Evolutionary conservation across 2,113 vertebrate genomes (phyloP).

Genomic region (Amia ocellicauda): DNA sequence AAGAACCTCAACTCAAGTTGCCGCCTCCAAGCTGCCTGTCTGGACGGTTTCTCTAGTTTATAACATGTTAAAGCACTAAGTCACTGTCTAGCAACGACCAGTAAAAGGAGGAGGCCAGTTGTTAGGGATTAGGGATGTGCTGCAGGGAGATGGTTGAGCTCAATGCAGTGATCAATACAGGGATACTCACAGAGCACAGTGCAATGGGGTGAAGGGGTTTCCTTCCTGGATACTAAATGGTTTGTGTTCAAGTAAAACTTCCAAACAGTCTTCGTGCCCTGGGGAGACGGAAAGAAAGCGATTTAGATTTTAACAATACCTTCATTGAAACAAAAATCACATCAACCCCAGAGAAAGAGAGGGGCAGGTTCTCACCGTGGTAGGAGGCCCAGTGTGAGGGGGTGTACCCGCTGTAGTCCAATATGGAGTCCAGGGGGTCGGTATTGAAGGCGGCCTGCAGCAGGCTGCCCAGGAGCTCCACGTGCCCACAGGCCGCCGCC

Average conservation of each 20-base stretch:
- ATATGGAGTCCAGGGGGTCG: constrained; percentile 83
- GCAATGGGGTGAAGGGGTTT: constrained; percentile 89
- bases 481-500: constrained; percentile 83
- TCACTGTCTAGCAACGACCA: too few relatives aligned
- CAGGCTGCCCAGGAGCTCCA: constrained; percentile 70
- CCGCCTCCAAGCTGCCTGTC: too few relatives aligned
- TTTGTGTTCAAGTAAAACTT: constrained; percentile 95
- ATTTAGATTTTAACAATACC: too few relatives aligned
- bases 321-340: too few relatives aligned
- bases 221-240: constrained; percentile 84
- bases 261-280: constrained; percentile 94
- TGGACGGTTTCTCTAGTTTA: too few relatives aligned
- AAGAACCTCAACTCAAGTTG: not conserved
- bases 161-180: too few relatives aligned
- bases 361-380: constrained; percentile 69
- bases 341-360: not conserved
- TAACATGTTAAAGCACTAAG: too few relatives aligned
- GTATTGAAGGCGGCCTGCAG: constrained; percentile 77
- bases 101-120: too few relatives aligned
- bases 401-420: constrained; percentile 88
- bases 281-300: constrained; percentile 17
- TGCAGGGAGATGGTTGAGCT: too few relatives aligned
- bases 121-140: too few relatives aligned
- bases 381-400: constrained; percentile 95
- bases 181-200: constrained; percentile 93